Base-by-base conservation (phyloP, 1,140 invertebrate species). In the Nomia melanderi region DNA sequence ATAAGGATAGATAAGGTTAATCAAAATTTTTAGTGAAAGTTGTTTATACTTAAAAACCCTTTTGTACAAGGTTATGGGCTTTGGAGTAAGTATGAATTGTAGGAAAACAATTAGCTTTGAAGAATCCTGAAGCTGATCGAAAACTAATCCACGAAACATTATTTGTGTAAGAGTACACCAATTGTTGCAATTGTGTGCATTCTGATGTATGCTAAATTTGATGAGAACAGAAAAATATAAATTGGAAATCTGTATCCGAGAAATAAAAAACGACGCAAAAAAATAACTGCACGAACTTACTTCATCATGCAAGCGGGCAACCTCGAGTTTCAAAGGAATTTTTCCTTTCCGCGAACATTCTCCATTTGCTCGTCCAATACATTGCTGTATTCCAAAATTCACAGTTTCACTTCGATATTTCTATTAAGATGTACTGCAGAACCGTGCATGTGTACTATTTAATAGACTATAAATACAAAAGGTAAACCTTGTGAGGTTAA, bases 281-380 rank as follows among this genome's bases (percentile, higher is more conserved):
- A 41, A 83, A 83, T 72, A 72, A 75, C 17, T 64, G 39, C 1
- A 23, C 56, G 29, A 65, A 83, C 82, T 83, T 83, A 83, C 82
- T 73, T 83, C 76, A 78, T 71, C 62, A 20, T 25, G 33, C 27
- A 77, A 60, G 69, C 36, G 62, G 20, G 53, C 54, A 81, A 81
- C 39, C 69, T 72, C 23, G 69, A 36, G 31, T 59, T 67, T 69
- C 36, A 78, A 47, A 62, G 69, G 36, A 47, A 65, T 44, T 33
- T 78, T 67, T 80, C 47, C 47, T 81, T 36, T 53, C 44, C 47
- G 54, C 47, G 20, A 47, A 62, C 77, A 79, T 69, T 79, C 39
- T 62, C 47, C 47, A 54, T 71, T 59, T 25, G 5, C 63, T 29
- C 71, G 60, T 54, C 71, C 66, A 54, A 64, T 50, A 31, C 54